A percentile compares a stretch with the other conserved stretches of the same genome.
These are phyloP conservation scores for Mylabris sibirica DNA, from an alignment of 2,888 invertebrate genomes.

Conservation along the genomic window DNA sequence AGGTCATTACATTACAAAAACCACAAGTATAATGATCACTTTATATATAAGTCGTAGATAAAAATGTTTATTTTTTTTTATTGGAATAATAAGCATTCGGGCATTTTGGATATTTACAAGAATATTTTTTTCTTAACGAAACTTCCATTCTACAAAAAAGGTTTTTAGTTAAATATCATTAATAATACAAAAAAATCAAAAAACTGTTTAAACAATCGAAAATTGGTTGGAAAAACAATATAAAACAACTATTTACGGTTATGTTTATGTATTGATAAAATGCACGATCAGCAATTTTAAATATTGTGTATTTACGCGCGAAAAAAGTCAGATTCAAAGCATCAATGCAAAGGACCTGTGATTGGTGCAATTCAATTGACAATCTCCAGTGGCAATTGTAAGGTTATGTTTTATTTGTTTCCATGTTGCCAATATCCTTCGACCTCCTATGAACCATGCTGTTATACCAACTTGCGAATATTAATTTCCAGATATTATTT, in stretches of 20 bases:
- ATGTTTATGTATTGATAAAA: not conserved
- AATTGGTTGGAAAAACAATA: not conserved
- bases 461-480: too few relatives aligned
- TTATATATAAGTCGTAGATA: too few relatives aligned
- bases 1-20: too few relatives aligned
- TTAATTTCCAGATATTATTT: too few relatives aligned
- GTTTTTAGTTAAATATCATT: not conserved
- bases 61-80: too few relatives aligned
- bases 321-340: not conserved
- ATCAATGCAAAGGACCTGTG: not conserved
- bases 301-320: not conserved
- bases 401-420: not conserved
- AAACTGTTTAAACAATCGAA: not conserved
- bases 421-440: not conserved
- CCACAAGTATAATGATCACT: too few relatives aligned
- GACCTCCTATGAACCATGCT: not conserved
- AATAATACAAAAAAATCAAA: not conserved
- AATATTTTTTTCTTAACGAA: not conserved
- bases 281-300: not conserved
- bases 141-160: constrained; percentile 1
- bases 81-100: not conserved
- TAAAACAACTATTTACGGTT: not conserved
- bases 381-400: not conserved
- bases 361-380: constrained; percentile 1
- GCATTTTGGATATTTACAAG: not conserved